These are phyloP conservation scores for Remorina albescens DNA, from an alignment of 2,797 vertebrate genomes.

Conservation along the genomic window DNA sequence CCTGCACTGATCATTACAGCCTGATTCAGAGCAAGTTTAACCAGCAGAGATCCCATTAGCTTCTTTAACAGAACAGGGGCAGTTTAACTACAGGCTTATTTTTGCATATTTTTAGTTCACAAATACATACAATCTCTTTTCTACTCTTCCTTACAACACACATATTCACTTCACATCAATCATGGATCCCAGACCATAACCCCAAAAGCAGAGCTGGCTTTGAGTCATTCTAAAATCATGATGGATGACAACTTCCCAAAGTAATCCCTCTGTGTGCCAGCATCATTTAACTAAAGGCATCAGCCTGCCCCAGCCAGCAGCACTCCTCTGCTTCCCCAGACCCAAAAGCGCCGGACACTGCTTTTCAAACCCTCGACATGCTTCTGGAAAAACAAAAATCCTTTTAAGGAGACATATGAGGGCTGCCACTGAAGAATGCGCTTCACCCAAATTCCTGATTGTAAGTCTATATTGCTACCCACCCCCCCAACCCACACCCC, in stretches of 20 bases:
- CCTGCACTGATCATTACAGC: slow-evolving; percentile 42
- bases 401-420: slow-evolving; percentile 58
- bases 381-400: slow-evolving; percentile 21
- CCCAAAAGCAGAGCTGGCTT: slow-evolving; percentile 79
- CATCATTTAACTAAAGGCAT: slow-evolving; percentile 85
- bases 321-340: slow-evolving; percentile 49
- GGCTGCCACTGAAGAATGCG: slow-evolving; percentile 66
- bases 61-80: slow-evolving; percentile 28
- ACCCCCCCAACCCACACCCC: background rate
- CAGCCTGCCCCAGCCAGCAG: slow-evolving; percentile 75
- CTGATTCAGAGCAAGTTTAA: slow-evolving; percentile 46
- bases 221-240: slow-evolving; percentile 86
- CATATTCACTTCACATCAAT: slow-evolving; percentile 79
- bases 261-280: slow-evolving; percentile 83
- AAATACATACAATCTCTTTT: slow-evolving; percentile 46
- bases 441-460: slow-evolving; percentile 61
- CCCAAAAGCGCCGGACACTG: slow-evolving; percentile 41
- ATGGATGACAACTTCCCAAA: slow-evolving; percentile 87
- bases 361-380: slow-evolving; percentile 51
- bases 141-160: slow-evolving; percentile 37
- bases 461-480: slow-evolving; percentile 34
- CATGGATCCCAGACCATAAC: slow-evolving; percentile 79
- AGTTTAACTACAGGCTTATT: slow-evolving; percentile 35
- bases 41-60: slow-evolving; percentile 28
- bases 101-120: slow-evolving; percentile 52